Conservation (phyloP, 2,888 invertebrate species). For the Brenthis ino region DNA sequence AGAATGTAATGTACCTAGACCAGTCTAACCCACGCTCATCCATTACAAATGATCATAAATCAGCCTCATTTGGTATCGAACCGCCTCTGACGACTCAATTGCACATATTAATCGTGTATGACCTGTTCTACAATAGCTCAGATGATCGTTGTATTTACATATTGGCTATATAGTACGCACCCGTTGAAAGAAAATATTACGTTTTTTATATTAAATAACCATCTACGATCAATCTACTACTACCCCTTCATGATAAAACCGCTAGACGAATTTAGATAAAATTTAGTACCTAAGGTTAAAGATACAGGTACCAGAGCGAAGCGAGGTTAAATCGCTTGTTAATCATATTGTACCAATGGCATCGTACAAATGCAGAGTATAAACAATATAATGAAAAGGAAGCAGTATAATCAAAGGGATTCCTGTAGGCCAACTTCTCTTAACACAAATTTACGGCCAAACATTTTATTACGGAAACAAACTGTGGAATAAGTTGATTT, state of each 20-base stretch:
- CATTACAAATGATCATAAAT: conserved; percentile 33
- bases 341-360: not conserved
- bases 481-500: conserved; percentile 23
- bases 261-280: too few species aligned
- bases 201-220: too few species aligned
- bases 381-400: not conserved
- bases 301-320: too few species aligned
- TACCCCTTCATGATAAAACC: too few species aligned
- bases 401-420: conserved; percentile 1
- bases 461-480: conserved; percentile 31
- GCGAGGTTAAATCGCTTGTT: too few species aligned
- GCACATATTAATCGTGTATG: conserved; percentile 25
- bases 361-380: not conserved
- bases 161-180: too few species aligned
- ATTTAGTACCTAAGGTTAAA: too few species aligned
- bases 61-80: conserved; percentile 33
- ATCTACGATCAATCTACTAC: too few species aligned
- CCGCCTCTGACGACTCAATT: conserved; percentile 40
- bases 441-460: conserved; percentile 5
- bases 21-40: conserved; percentile 27
- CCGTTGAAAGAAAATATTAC: too few species aligned
- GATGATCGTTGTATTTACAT: not conserved
- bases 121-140: conserved; percentile 3
- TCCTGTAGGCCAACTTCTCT: not conserved
- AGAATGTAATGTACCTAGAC: conserved; percentile 9